Percentiles rank a stretch among this genome's conserved stretches.
These are phyloP conservation scores for Serranus cabrilla DNA, from an alignment of 2,797 vertebrate species.

Conservation along the genomic window DNA sequence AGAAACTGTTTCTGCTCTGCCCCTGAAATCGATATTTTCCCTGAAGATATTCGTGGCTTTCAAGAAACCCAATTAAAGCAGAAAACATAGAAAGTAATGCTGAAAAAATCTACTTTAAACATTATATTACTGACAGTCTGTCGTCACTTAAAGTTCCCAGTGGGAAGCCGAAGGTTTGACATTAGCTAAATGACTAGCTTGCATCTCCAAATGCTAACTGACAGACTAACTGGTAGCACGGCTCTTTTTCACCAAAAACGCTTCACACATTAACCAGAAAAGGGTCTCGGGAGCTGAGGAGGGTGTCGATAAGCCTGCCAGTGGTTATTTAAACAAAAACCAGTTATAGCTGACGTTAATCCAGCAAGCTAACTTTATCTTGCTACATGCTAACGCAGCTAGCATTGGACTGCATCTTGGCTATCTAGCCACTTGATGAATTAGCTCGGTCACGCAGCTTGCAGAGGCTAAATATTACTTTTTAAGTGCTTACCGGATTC, in stretches of 20 bases:
- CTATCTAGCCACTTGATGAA: neutral
- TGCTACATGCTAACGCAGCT: slow-evolving; percentile 65
- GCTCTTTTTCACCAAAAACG: neutral
- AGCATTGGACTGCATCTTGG: slow-evolving; percentile 21
- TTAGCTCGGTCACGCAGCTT: neutral
- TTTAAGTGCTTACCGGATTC: slow-evolving; percentile 47
- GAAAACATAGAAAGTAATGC: fast-evolving
- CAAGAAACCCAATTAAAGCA: neutral
- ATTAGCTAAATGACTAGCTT: slow-evolving; percentile 30
- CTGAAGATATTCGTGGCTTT: neutral
- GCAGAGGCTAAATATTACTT: neutral
- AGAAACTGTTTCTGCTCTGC: neutral
- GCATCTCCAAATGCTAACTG: neutral
- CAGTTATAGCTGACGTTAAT: neutral
- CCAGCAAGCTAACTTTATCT: slow-evolving; percentile 46
- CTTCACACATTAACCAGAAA: neutral
- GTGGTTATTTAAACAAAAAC: neutral
- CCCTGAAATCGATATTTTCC: neutral
- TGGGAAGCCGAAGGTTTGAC: neutral
- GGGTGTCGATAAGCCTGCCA: fast-evolving
- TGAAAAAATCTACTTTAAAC: neutral
- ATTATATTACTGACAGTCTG: fast-evolving
- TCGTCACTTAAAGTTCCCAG: neutral
- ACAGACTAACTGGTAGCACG: neutral
- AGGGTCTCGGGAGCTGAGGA: neutral